Conservation (phyloP, 2,113 vertebrate species). For the Thalassarche chlororhynchos region DNA sequence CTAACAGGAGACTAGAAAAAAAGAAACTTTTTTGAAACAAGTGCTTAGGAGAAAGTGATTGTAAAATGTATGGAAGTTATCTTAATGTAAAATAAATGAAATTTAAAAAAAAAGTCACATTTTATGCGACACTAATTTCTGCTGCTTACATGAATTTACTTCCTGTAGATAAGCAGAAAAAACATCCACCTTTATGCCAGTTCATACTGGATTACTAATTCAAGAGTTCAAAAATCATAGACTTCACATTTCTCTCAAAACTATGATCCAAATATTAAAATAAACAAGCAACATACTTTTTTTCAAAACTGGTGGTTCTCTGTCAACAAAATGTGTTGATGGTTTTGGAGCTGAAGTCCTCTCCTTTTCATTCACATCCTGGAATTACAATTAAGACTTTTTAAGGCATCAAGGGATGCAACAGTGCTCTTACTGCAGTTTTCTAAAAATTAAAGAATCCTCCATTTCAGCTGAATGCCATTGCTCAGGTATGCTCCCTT, state of each 20-base stretch:
- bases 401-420: neutral
- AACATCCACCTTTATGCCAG: neutral
- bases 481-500: neutral
- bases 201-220: neutral
- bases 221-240: neutral
- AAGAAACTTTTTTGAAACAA: neutral
- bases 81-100: neutral
- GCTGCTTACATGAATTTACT: neutral
- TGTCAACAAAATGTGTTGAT: conserved; percentile 77
- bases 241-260: neutral
- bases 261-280: neutral
- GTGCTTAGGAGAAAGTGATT: neutral
- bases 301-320: conserved; percentile 75
- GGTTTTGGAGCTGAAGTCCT: conserved; percentile 76
- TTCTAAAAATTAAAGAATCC: neutral
- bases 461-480: neutral
- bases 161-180: neutral
- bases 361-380: conserved; percentile 77
- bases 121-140: neutral
- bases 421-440: neutral
- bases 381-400: conserved; percentile 42
- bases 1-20: neutral
- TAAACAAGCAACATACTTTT: conserved; percentile 81
- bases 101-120: neutral
- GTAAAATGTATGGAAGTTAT: neutral